Conservation (phyloP, 1,140 invertebrate species). For the silkworm (Bombyx mori) region ASM3026992v2 NC_085134.1:10021501-10022000, state of each 20-base stretch:
- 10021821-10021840: slow-evolving; percentile 52
- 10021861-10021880: not conserved
- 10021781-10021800: slow-evolving; percentile 67
- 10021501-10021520: slow-evolving; percentile 38
- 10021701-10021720: slow-evolving; percentile 1
- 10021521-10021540: slow-evolving; percentile 32
- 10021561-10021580: slow-evolving; percentile 10
- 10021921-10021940: not conserved
- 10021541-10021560: slow-evolving; percentile 29
- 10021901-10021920: too few relatives aligned
- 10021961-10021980: not conserved
- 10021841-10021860: slow-evolving; percentile 12
- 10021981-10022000: slow-evolving; percentile 13
- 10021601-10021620: slow-evolving; percentile 63
- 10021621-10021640: slow-evolving; percentile 62
- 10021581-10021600: slow-evolving; percentile 3
- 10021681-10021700: slow-evolving; percentile 6
- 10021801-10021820: slow-evolving; percentile 59
- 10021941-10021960: slow-evolving; percentile 2
- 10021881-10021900: not conserved
- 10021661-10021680: slow-evolving; percentile 15
- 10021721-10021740: slow-evolving; percentile 24
- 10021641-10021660: slow-evolving; percentile 39
- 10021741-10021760: slow-evolving; percentile 16
- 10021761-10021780: slow-evolving; percentile 59